Evolutionary conservation across 2,113 vertebrate species (phyloP).

Genomic region (Pelmatolapia mariae): DNA sequence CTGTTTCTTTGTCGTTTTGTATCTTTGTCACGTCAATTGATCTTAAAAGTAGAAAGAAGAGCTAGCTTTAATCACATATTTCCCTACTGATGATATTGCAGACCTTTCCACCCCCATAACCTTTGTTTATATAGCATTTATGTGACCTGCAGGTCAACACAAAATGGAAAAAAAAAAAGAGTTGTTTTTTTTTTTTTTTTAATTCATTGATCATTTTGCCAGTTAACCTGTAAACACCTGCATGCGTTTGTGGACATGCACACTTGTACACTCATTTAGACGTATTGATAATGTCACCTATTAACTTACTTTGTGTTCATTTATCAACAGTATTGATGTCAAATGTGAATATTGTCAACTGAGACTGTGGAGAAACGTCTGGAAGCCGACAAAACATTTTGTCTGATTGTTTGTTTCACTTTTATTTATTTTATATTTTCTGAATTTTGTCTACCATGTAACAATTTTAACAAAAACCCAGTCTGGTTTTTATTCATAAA

Average conservation of each 20-base stretch:
- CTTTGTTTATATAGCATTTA: slow-evolving; percentile 15
- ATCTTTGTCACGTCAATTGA: slow-evolving; percentile 5
- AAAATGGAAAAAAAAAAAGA: not conserved
- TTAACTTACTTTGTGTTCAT: slow-evolving; percentile 69
- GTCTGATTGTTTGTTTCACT: slow-evolving; percentile 56
- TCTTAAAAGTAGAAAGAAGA: slow-evolving; percentile 1
- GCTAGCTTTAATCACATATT: slow-evolving; percentile 3
- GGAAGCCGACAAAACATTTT: slow-evolving; percentile 59
- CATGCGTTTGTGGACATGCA: slow-evolving; percentile 70
- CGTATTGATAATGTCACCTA: slow-evolving; percentile 43
- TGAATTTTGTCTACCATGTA: slow-evolving; percentile 71
- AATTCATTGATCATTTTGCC: slow-evolving; percentile 43
- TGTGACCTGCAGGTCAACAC: slow-evolving; percentile 3
- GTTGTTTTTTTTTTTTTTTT: not conserved
- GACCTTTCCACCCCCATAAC: not conserved
- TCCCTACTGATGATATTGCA: slow-evolving; percentile 11
- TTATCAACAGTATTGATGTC: slow-evolving; percentile 75
- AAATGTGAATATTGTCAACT: slow-evolving; percentile 69
- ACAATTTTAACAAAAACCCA: slow-evolving; percentile 61
- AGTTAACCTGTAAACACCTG: slow-evolving; percentile 64
- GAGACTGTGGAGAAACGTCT: slow-evolving; percentile 66
- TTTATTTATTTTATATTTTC: slow-evolving; percentile 69
- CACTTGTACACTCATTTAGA: slow-evolving; percentile 57
- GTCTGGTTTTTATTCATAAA: slow-evolving; percentile 77
- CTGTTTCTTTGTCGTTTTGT: slow-evolving; percentile 28